Conservation (phyloP, 2,113 vertebrate species). For the Balaenoptera acutorostrata region DNA sequence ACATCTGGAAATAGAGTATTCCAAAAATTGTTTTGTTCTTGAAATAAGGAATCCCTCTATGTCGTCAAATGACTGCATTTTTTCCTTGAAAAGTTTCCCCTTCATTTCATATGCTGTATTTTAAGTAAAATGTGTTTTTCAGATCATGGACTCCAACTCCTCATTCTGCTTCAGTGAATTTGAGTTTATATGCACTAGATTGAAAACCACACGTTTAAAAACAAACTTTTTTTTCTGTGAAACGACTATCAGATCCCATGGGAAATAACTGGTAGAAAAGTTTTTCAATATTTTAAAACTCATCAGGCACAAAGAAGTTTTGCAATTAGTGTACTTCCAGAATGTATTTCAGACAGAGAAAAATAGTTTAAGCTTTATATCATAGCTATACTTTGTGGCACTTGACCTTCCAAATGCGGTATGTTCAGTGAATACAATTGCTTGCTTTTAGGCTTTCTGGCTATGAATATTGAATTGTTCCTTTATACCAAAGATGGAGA, state of each 20-base stretch:
- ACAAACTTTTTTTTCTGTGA: background rate
- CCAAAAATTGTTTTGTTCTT: conserved; percentile 52
- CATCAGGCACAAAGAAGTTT: background rate
- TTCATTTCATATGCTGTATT: conserved; percentile 41
- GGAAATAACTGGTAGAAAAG: background rate
- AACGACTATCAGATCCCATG: background rate
- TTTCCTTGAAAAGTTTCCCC: conserved; percentile 20
- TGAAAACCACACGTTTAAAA: conserved; percentile 29
- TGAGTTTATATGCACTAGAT: background rate
- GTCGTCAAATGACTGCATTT: background rate
- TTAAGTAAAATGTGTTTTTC: conserved; percentile 45
- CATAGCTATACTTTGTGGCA: background rate
- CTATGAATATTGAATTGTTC: background rate
- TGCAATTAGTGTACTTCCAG: background rate
- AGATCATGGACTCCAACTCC: background rate
- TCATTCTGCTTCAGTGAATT: conserved; percentile 26
- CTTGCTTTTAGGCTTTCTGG: background rate
- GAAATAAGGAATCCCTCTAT: conserved; percentile 50
- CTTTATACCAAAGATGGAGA: background rate
- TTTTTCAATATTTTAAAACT: background rate
- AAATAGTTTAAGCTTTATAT: background rate
- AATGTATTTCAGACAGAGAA: background rate
- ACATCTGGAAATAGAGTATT: conserved; percentile 45
- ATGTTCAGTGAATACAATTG: background rate
- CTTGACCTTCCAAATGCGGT: background rate